These are phyloP conservation scores for Leptoclinus maculatus DNA, from an alignment of 2,797 vertebrate genomes.

Conservation along the genomic window DNA sequence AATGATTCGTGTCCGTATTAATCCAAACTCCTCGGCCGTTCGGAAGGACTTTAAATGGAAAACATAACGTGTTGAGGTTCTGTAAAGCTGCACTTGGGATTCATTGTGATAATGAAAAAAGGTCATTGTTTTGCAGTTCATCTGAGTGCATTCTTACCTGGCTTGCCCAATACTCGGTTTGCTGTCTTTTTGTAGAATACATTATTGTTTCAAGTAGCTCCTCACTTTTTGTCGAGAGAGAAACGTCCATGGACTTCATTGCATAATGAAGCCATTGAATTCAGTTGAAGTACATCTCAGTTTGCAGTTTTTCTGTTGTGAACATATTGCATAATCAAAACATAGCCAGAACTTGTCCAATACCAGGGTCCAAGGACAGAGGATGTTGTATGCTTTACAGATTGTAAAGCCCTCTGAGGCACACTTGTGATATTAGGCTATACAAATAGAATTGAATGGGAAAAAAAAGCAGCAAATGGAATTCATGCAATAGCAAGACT, in stretches of 20 bases:
- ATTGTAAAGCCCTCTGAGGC: no score
- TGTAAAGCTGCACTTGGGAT: not conserved
- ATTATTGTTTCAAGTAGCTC: not conserved
- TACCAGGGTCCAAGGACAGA: not conserved
- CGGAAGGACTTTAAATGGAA: not conserved
- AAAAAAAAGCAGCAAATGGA: not conserved
- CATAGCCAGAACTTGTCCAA: not conserved
- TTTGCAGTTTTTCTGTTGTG: not conserved
- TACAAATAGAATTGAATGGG: not conserved
- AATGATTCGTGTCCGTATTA: slow-evolving; percentile 6
- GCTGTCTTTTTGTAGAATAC: not conserved
- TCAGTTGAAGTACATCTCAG: not conserved
- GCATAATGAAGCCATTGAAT: not conserved
- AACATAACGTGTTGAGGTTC: not conserved
- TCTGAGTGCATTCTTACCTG: not conserved
- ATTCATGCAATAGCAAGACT: not conserved
- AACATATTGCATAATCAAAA: slow-evolving; percentile 6
- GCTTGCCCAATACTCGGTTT: not conserved
- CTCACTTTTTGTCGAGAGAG: not conserved
- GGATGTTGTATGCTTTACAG: not conserved
- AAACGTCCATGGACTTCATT: not conserved
- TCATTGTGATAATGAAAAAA: not conserved
- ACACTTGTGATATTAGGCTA: not conserved
- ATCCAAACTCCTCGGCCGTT: not conserved
- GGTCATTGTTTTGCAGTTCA: not conserved